These are phyloP conservation scores for Cynopterus brachyotis DNA, from an alignment of 2,113 vertebrate species.

Conservation along the genomic window DNA sequence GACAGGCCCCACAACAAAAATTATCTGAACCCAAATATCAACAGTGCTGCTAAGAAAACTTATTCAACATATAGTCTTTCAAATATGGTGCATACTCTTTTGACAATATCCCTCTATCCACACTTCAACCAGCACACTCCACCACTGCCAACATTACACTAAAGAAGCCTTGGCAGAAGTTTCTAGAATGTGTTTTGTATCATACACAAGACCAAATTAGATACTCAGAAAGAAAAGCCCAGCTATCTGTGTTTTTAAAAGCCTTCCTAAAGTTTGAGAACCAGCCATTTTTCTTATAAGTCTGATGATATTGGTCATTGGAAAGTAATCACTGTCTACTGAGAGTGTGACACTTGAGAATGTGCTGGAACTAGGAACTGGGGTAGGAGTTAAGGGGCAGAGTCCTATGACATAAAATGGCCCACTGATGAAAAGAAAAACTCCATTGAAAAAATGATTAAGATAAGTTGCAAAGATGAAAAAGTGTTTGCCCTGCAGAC, in stretches of 20 bases:
- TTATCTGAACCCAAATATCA: background rate
- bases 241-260: background rate
- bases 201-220: background rate
- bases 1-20: background rate
- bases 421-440: background rate
- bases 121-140: background rate
- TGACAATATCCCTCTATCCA: background rate
- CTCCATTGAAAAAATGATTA: background rate
- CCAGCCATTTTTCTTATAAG: background rate
- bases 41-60: background rate
- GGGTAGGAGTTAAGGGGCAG: background rate
- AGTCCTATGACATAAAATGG: background rate
- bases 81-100: background rate
- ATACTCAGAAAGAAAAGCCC: background rate
- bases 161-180: background rate
- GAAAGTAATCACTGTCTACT: background rate
- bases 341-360: background rate
- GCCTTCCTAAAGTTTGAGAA: background rate
- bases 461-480: background rate
- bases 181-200: background rate
- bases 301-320: background rate
- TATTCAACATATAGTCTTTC: background rate
- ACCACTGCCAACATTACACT: background rate
- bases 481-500: background rate
- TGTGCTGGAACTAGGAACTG: background rate